These are phyloP conservation scores for Frieseomelitta varia DNA, from an alignment of 1,140 invertebrate genomes.

Conservation along the genomic window DNA sequence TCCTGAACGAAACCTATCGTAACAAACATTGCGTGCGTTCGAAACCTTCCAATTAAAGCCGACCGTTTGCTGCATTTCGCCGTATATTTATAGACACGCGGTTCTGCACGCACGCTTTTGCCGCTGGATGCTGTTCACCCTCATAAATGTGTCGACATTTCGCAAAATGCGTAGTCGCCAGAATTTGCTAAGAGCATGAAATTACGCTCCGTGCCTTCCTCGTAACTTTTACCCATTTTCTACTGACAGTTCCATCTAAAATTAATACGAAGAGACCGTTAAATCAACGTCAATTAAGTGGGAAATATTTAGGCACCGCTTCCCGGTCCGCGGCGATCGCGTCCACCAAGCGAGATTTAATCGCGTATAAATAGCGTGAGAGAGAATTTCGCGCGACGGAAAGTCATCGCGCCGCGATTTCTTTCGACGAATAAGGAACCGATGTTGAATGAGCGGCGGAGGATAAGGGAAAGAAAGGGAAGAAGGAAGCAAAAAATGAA, in stretches of 20 bases:
- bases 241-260: constrained; percentile 58
- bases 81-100: constrained; percentile 68
- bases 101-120: constrained; percentile 65
- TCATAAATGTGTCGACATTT: constrained; percentile 69
- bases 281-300: constrained; percentile 62
- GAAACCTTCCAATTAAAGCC: constrained; percentile 74
- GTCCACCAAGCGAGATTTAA: neutral
- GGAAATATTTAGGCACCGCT: neutral
- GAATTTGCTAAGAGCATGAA: constrained; percentile 67
- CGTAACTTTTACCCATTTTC: constrained; percentile 45
- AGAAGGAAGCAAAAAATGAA: constrained; percentile 8
- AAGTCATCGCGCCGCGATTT: neutral
- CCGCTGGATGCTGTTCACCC: constrained; percentile 67
- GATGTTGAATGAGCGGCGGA: constrained; percentile 37
- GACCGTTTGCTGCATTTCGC: constrained; percentile 71
- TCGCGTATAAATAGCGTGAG: neutral
- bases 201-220: constrained; percentile 58
- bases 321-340: too few species aligned
- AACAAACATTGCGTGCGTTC: constrained; percentile 71
- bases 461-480: constrained; percentile 33
- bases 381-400: neutral
- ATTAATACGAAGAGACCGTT: constrained; percentile 57
- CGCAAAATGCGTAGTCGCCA: constrained; percentile 68
- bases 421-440: constrained; percentile 34
- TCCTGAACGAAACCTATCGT: constrained; percentile 68